Evolutionary conservation across 2,797 vertebrate species (phyloP).

Genomic region (Parambassis ranga): DNA sequence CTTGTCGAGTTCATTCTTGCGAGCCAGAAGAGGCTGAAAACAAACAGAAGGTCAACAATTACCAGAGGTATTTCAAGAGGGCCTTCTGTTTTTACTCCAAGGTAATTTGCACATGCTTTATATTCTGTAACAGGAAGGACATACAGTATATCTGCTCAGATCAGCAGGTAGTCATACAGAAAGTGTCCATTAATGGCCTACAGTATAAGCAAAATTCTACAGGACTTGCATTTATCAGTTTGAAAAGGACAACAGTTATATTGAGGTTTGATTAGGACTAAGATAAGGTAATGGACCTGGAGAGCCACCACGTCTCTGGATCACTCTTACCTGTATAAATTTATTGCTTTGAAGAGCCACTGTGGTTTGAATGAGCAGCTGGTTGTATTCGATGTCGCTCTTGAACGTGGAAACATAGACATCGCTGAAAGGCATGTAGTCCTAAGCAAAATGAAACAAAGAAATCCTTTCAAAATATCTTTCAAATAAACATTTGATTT

Average conservation of each 20-base stretch:
- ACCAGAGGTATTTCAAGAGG: not conserved
- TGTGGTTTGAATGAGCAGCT: constrained; percentile 88
- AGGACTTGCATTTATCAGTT: not conserved
- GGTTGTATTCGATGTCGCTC: constrained; percentile 90
- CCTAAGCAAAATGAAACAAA: constrained; percentile 71
- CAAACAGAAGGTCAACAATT: constrained; percentile 1
- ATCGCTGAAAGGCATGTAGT: constrained; percentile 94
- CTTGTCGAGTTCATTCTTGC: constrained; percentile 95
- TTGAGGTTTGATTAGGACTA: not conserved
- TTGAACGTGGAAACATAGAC: constrained; percentile 90
- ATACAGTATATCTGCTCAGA: not conserved
- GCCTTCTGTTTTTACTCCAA: not conserved
- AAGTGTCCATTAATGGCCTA: no score
- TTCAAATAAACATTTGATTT: not conserved
- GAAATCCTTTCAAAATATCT: not conserved
- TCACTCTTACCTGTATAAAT: constrained; percentile 89
- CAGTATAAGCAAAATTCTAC: no score
- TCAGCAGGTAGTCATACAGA: no score
- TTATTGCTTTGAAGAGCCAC: constrained; percentile 92
- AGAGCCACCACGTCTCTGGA: rapidly evolving
- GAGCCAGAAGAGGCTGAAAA: constrained; percentile 88
- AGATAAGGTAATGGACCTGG: not conserved
- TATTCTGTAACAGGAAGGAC: not conserved
- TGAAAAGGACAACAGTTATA: not conserved
- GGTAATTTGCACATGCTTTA: not conserved